Conservation (phyloP, 2,888 invertebrate species). For the Neoitamus cyanurus region DNA sequence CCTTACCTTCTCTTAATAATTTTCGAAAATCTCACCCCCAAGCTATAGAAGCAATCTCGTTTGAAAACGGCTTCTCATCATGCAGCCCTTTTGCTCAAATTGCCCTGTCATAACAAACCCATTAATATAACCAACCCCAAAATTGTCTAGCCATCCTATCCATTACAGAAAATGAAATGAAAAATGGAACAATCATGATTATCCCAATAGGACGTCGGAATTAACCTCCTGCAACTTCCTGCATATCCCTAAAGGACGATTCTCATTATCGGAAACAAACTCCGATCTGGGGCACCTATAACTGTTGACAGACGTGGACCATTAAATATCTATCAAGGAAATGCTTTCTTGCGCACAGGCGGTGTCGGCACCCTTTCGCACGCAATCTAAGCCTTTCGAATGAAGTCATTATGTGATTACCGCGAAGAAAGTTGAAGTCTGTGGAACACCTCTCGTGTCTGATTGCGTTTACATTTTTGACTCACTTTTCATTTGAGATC, state of each 20-base stretch:
- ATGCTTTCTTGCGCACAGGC: not conserved
- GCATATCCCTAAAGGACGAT: not conserved
- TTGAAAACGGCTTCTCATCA: not conserved
- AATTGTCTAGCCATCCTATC: not conserved
- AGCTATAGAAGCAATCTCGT: not conserved
- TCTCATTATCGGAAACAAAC: slow-evolving; percentile 14
- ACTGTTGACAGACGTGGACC: slow-evolving; percentile 27
- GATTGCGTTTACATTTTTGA: not conserved
- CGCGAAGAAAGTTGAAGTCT: not conserved
- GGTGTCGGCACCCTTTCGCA: not conserved
- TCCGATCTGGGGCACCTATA: not conserved
- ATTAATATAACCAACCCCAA: slow-evolving; percentile 2
- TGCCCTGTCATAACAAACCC: slow-evolving; percentile 17
- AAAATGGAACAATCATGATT: not conserved
- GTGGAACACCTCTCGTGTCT: not conserved
- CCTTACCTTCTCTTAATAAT: not conserved
- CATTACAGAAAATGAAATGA: not conserved
- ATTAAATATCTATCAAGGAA: slow-evolving; percentile 1
- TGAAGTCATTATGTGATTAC: slow-evolving; percentile 15
- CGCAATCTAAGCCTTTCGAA: not conserved
- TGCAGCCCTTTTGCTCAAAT: not conserved
- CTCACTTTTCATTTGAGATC: not conserved
- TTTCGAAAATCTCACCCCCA: not conserved
- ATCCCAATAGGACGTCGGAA: not conserved
- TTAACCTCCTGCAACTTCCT: not conserved